Evolutionary conservation across 2,113 vertebrate species (phyloP).

Genomic region (Vombatus ursinus): DNA sequence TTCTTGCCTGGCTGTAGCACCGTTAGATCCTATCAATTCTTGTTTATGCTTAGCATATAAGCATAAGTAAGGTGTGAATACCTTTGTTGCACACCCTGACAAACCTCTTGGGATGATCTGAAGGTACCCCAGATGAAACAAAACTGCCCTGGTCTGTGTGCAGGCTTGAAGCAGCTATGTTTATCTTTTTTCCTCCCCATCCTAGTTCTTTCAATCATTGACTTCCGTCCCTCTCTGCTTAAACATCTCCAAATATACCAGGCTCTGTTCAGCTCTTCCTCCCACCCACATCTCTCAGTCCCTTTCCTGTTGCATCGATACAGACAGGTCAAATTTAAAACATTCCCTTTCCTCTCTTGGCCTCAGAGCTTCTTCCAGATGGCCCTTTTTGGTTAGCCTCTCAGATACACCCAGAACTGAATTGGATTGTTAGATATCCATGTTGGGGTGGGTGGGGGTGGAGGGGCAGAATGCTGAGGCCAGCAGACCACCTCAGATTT

Average conservation of each 20-base stretch:
- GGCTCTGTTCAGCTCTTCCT: slow-evolving; percentile 21
- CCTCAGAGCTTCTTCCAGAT: slow-evolving; percentile 9
- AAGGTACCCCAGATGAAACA: neutral
- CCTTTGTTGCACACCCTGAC: neutral
- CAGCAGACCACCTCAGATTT: neutral
- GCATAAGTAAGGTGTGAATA: neutral
- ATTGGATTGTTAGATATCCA: neutral
- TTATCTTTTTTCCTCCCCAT: neutral
- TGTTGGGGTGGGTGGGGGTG: too few relatives aligned
- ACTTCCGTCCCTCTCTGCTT: slow-evolving; percentile 12
- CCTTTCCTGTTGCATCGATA: slow-evolving; percentile 2
- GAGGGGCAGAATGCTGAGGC: neutral
- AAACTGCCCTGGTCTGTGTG: neutral
- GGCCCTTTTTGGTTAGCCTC: slow-evolving; percentile 6
- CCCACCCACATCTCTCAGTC: neutral
- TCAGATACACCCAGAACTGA: neutral
- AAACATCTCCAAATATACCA: slow-evolving; percentile 5
- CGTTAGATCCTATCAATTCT: neutral
- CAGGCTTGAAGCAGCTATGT: neutral
- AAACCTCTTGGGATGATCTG: neutral
- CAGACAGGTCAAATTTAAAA: neutral
- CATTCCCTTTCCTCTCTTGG: neutral
- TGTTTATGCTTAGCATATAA: neutral
- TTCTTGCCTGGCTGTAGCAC: neutral
- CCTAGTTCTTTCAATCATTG: neutral